Evolutionary conservation across 2,888 invertebrate species (phyloP).

Genomic region (Artemia sinica): DNA sequence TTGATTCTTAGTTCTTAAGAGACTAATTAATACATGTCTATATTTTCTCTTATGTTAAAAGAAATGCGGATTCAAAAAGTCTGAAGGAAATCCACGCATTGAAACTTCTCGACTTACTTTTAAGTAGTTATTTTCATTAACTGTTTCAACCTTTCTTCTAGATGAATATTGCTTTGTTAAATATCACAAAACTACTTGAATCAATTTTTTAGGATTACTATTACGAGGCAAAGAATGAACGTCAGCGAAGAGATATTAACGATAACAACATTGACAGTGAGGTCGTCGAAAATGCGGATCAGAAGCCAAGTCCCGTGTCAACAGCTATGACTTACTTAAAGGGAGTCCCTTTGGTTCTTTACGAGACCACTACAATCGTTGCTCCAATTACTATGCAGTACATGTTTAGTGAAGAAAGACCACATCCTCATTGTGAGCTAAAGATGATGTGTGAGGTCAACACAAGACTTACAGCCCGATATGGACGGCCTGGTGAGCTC

Average conservation of each 20-base stretch:
- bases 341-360: slow-evolving; percentile 20
- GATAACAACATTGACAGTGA: slow-evolving; percentile 5
- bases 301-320: slow-evolving; percentile 12
- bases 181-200: no score
- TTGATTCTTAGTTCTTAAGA: no score
- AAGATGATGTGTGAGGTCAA: slow-evolving; percentile 21
- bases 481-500: slow-evolving; percentile 21
- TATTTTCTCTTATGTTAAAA: no score
- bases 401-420: slow-evolving; percentile 20
- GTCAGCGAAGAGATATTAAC: slow-evolving; percentile 12
- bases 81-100: no score
- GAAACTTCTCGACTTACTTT: no score
- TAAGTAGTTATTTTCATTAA: no score
- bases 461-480: slow-evolving; percentile 18
- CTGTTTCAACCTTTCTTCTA: no score
- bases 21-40: no score
- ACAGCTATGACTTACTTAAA: slow-evolving; percentile 19
- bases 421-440: slow-evolving; percentile 22
- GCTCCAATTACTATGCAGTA: slow-evolving; percentile 21
- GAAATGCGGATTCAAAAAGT: no score
- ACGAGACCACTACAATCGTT: slow-evolving; percentile 21
- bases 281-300: neutral
- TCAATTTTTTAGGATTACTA: slow-evolving; percentile 14
- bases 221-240: slow-evolving; percentile 16
- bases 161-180: no score